phyloP scores from a whole-genome alignment of 2,797 vertebrate species.

The Typhlichthys subterraneus region DNA sequence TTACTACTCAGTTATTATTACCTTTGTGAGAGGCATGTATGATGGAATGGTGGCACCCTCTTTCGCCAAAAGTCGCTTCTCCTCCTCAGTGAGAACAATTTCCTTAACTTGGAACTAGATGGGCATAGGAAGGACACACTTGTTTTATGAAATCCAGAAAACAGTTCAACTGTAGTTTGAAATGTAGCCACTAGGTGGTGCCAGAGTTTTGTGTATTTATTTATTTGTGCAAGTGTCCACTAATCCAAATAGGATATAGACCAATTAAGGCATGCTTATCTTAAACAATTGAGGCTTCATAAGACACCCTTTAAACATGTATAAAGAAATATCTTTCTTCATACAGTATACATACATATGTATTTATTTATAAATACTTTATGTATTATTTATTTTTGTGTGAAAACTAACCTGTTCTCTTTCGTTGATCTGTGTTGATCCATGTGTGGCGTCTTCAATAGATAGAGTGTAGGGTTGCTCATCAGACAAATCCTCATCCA shows the following conservation, averaged over 20 bases:
- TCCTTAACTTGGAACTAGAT: slow-evolving; percentile 77
- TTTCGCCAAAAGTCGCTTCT: slow-evolving; percentile 84
- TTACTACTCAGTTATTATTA: slow-evolving; percentile 47
- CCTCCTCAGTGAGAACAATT: slow-evolving; percentile 86
- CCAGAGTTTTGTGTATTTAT: not conserved
- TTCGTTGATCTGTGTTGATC: slow-evolving; percentile 23
- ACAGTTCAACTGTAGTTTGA: not conserved
- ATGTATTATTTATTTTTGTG: too few relatives aligned
- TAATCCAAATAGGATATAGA: not conserved
- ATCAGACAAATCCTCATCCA: slow-evolving; percentile 64
- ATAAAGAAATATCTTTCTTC: not conserved
- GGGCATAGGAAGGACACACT: slow-evolving; percentile 2
- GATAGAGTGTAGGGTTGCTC: slow-evolving; percentile 75
- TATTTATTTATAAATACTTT: too few relatives aligned
- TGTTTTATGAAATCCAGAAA: not conserved
- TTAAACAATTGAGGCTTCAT: not conserved
- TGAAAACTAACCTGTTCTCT: slow-evolving; percentile 60
- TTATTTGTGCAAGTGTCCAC: not conserved
- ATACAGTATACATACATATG: not conserved
- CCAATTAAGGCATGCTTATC: not conserved
- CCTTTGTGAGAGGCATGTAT: slow-evolving; percentile 87
- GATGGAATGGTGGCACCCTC: slow-evolving; percentile 82
- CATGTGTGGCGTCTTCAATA: slow-evolving; percentile 69
- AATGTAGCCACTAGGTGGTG: slow-evolving; percentile 1
- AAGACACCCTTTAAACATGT: not conserved